Evolutionary conservation across 2,113 vertebrate genomes (phyloP).

Genomic region (Deroptyus accipitrinus): DNA sequence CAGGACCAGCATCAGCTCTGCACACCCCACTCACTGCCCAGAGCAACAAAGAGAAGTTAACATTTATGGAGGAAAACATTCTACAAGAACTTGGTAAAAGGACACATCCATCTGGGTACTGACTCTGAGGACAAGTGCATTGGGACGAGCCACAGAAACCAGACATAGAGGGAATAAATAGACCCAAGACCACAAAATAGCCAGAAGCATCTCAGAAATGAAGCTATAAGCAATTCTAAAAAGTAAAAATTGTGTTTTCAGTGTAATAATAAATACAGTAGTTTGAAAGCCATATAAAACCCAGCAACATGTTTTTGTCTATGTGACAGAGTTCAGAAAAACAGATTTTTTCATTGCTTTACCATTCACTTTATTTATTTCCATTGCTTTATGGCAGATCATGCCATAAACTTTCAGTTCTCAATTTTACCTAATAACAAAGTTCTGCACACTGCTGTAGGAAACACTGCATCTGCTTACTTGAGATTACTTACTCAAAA

Average conservation of each 20-base stretch:
- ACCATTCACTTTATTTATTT: not conserved
- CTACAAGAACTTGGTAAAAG: not conserved
- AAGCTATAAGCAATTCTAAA: not conserved
- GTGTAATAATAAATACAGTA: not conserved
- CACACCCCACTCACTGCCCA: not conserved
- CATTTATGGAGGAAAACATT: not conserved
- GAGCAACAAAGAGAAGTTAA: not conserved
- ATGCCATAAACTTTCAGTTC: not conserved
- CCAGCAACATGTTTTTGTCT: accelerated
- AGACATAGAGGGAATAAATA: accelerated
- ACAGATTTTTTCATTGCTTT: not conserved
- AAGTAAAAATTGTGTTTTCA: not conserved
- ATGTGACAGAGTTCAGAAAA: not conserved
- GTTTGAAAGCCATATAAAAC: not conserved
- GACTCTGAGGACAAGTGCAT: not conserved
- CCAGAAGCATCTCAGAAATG: not conserved
- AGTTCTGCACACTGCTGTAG: too few species aligned
- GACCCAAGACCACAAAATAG: not conserved
- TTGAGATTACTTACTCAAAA: not conserved
- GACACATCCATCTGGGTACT: not conserved
- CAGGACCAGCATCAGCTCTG: too few species aligned
- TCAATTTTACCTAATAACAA: not conserved
- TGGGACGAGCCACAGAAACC: not conserved
- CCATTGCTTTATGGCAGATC: not conserved
- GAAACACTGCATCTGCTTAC: not conserved